Conservation (phyloP, 2,888 invertebrate genomes). For the Lamellibrachia columna region DNA sequence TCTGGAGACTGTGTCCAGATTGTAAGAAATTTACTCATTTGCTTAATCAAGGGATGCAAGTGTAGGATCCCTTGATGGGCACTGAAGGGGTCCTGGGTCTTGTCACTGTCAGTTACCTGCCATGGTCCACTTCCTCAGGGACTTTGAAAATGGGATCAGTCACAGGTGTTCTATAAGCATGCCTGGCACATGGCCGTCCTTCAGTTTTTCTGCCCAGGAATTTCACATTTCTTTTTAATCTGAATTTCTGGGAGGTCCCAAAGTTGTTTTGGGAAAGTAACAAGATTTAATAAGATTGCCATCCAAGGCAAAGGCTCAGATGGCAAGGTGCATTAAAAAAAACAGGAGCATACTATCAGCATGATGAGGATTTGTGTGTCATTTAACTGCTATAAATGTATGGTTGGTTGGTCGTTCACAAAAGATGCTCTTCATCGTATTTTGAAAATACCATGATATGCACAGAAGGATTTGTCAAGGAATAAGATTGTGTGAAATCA, state of each 20-base stretch:
- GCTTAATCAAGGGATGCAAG: background rate
- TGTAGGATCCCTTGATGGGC: background rate
- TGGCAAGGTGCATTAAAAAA: no score
- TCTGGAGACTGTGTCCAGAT: background rate
- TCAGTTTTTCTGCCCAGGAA: background rate
- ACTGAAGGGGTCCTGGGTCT: background rate
- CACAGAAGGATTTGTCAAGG: no score
- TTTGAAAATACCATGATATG: no score
- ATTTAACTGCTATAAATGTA: no score
- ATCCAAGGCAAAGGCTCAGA: no score
- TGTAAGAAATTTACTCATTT: background rate
- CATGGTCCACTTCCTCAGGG: background rate
- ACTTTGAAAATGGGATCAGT: background rate
- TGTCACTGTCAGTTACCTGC: conserved; percentile 11
- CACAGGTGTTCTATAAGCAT: background rate
- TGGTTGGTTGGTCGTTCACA: no score
- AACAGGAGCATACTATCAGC: no score
- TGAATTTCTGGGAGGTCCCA: background rate
- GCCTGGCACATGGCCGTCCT: background rate
- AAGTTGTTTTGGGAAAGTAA: background rate
- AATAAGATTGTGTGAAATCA: no score
- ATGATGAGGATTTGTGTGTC: no score
- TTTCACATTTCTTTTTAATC: background rate
- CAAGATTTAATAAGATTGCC: background rate
- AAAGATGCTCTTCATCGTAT: no score